A percentile compares a stretch with the other conserved stretches of the same genome.
Evolutionary conservation across 2,888 invertebrate genomes (phyloP).

Genomic region (Bombyx huttoni): DNA sequence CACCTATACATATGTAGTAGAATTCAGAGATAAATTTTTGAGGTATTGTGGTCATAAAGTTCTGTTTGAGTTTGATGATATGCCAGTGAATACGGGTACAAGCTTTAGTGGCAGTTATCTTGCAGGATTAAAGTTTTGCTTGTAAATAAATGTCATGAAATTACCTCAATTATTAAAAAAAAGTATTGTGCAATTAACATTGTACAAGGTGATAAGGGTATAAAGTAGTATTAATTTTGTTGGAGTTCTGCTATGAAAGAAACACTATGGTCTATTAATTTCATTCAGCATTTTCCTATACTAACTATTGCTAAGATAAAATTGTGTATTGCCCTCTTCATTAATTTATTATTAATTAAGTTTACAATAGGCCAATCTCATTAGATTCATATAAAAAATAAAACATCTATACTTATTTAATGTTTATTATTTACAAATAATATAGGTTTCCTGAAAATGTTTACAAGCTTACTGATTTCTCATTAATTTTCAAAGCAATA

Average conservation of each 20-base stretch:
- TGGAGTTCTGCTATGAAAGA: too few relatives aligned
- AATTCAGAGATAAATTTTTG: slow-evolving; percentile 36
- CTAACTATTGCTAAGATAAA: too few relatives aligned
- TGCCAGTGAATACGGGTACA: slow-evolving; percentile 26
- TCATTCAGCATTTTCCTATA: too few relatives aligned
- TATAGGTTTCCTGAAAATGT: background rate
- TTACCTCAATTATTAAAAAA: background rate
- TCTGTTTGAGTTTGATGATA: slow-evolving; percentile 56
- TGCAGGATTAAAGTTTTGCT: slow-evolving; percentile 54
- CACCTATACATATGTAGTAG: slow-evolving; percentile 48
- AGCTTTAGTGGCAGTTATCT: slow-evolving; percentile 45
- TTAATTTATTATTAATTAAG: too few relatives aligned
- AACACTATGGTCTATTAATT: too few relatives aligned
- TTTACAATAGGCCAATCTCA: background rate
- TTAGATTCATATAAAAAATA: background rate
- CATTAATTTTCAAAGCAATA: too few relatives aligned
- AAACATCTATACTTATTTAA: background rate
- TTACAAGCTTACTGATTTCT: too few relatives aligned
- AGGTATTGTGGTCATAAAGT: slow-evolving; percentile 39
- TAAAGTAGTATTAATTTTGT: too few relatives aligned
- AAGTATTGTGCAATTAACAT: background rate
- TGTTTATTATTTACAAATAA: background rate
- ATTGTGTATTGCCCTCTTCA: too few relatives aligned
- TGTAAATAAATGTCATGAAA: slow-evolving; percentile 22
- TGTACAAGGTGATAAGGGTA: too few relatives aligned